Evolutionary conservation across 2,888 invertebrate genomes (phyloP), one percentile per base, ranked within the genome.

Genomic region (Muschampia plurimacula): DNA sequence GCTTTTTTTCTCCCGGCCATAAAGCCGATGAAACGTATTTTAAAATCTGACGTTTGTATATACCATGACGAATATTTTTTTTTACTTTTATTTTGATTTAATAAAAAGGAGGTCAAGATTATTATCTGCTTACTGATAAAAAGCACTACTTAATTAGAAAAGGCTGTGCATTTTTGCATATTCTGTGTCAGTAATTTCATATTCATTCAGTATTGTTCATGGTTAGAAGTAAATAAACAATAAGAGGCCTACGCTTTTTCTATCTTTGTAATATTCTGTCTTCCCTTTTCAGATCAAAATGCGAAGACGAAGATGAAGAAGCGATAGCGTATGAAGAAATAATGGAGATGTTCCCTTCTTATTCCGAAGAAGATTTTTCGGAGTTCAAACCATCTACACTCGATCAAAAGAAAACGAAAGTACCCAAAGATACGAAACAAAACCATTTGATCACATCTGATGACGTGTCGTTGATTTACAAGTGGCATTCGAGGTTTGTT

Each of bases 231-330:
- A 32, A 32, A 32, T 32, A 32, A 32, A 32, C 32, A 2, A 32
- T 32, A 32, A 32, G 22, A 22, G 2, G 32, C 32, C 32, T 32
- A 32, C 32, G 32, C 32, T 32, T 32, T 22, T 22, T 55, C 9
- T 55, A 3, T 55, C 10, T 22, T 0, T 55, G 28, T 12, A 32
- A 7, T 36, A 4, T 1, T 13, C n/a, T 36, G n/a, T 13, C 36
- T 36, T 36, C 67, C 15, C 59, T 72, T 85, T 81, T 63, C 67
- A 96, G 95, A 83, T 95, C 96, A 0, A 96, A 95, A 87, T 96
- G 96, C 69, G 95, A 96, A 78, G 95, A 95, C 28, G 95, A 96
- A 82, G 95, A 96, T 28, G 97, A 97, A 81, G 97, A 97, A 75
- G 95, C 96, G 22, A 93, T 96, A 74, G 95, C 96, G 0, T 86